phyloP scores from a whole-genome alignment of 2,797 vertebrate genomes.

The Tiaroga cobitis region DNA sequence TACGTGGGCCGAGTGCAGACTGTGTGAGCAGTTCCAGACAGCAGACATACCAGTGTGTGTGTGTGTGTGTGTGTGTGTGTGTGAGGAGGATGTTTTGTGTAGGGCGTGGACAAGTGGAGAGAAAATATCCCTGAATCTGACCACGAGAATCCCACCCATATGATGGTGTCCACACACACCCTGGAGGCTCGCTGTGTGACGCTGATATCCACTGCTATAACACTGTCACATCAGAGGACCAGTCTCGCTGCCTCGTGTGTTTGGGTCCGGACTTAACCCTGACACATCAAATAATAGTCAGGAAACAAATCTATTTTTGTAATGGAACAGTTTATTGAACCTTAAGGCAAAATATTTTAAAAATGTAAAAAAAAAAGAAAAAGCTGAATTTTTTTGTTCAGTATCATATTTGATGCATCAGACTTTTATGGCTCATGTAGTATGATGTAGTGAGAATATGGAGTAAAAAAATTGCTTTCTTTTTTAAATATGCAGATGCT shows the following conservation, averaged over 20 bases:
- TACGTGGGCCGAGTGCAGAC: constrained; percentile 70
- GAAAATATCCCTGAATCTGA: constrained; percentile 75
- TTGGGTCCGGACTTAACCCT: background rate
- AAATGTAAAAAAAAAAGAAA: too few species aligned
- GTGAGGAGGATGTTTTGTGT: constrained; percentile 62
- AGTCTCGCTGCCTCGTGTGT: too few species aligned
- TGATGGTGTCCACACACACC: constrained; percentile 62
- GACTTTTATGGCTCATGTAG: too few species aligned
- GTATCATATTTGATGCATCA: too few species aligned
- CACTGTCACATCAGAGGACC: too few species aligned
- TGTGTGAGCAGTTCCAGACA: constrained; percentile 63
- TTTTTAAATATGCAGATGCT: too few species aligned
- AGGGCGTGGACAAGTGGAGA: constrained; percentile 76
- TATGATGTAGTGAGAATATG: too few species aligned
- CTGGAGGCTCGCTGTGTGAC: background rate
- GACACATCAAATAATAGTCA: background rate
- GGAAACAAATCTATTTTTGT: too few species aligned
- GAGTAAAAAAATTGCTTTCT: too few species aligned
- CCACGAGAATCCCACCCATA: constrained; percentile 73
- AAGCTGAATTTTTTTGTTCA: too few species aligned
- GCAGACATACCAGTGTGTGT: constrained; percentile 56
- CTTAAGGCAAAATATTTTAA: too few species aligned
- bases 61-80: background rate
- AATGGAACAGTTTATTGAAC: too few species aligned
- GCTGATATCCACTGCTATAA: background rate